Evolutionary conservation across 2,888 invertebrate species (phyloP).

Genomic region (Lordiphosa fenestrarum): DNA sequence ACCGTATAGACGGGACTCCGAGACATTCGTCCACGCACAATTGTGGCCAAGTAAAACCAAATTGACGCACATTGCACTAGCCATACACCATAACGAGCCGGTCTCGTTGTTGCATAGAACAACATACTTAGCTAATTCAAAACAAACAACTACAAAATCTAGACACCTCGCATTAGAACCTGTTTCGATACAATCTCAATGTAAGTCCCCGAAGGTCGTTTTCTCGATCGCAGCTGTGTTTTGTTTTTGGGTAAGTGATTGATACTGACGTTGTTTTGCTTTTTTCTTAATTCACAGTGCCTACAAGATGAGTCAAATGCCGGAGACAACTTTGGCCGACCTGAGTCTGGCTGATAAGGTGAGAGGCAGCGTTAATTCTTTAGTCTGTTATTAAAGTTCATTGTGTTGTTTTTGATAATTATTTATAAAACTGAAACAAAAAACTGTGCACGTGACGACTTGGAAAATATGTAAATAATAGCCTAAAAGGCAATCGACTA

Average conservation of each 20-base stretch:
- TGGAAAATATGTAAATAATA: slow-evolving; percentile 23
- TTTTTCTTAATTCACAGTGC: slow-evolving; percentile 5
- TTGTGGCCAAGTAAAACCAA: background rate
- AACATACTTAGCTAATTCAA: slow-evolving; percentile 9
- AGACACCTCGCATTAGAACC: slow-evolving; percentile 50
- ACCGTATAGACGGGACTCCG: slow-evolving; percentile 27
- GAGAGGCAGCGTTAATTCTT: slow-evolving; percentile 21
- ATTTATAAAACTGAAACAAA: slow-evolving; percentile 5
- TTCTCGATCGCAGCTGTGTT: slow-evolving; percentile 17
- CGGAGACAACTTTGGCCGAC: slow-evolving; percentile 78
- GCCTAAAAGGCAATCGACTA: slow-evolving; percentile 6
- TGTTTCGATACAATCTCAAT: slow-evolving; percentile 42
- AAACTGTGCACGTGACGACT: slow-evolving; percentile 31
- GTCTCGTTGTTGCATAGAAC: slow-evolving; percentile 48
- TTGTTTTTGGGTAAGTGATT: slow-evolving; percentile 16
- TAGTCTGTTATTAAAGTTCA: background rate
- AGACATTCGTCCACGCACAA: background rate
- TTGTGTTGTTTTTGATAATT: too few species aligned
- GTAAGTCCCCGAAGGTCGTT: slow-evolving; percentile 64
- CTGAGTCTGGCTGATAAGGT: slow-evolving; percentile 76
- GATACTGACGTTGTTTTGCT: slow-evolving; percentile 8
- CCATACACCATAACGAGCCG: slow-evolving; percentile 28
- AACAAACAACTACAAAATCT: slow-evolving; percentile 27
- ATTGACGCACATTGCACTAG: slow-evolving; percentile 15
- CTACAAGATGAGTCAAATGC: slow-evolving; percentile 58